Percentiles rank a stretch among this genome's conserved stretches.
Evolutionary conservation across 1,140 invertebrate genomes (phyloP).

Genomic region (Drosophila leontia): DNA sequence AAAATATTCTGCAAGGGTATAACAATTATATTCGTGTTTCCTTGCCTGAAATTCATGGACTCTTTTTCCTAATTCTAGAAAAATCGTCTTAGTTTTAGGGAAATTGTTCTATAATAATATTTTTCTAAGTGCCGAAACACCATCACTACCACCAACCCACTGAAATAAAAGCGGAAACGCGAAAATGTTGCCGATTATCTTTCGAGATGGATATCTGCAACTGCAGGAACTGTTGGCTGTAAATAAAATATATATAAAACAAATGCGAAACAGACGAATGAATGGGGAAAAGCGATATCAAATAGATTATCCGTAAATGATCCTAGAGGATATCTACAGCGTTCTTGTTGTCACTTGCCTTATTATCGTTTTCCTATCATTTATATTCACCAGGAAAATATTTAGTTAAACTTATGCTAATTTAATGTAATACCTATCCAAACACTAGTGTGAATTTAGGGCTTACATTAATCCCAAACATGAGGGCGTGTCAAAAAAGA

Average conservation of each 20-base stretch:
- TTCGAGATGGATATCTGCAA: constrained; percentile 30
- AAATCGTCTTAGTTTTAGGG: no score
- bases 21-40: no score
- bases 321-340: no score
- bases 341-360: background rate
- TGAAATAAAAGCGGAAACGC: constrained; percentile 35
- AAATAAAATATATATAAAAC: constrained; percentile 33
- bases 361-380: background rate
- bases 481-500: constrained; percentile 1
- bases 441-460: background rate
- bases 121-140: no score
- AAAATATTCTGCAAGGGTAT: no score
- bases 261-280: background rate
- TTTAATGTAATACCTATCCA: background rate
- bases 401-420: background rate
- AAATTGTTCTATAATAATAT: no score
- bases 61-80: no score
- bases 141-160: background rate
- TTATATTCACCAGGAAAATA: background rate
- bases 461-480: background rate
- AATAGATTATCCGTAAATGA: background rate
- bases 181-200: constrained; percentile 53
- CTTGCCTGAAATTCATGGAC: no score
- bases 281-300: background rate
- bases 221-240: constrained; percentile 9